Conservation (phyloP, 92 coral and sea anemone genomes). For the Epizoanthus scotinus region DNA sequence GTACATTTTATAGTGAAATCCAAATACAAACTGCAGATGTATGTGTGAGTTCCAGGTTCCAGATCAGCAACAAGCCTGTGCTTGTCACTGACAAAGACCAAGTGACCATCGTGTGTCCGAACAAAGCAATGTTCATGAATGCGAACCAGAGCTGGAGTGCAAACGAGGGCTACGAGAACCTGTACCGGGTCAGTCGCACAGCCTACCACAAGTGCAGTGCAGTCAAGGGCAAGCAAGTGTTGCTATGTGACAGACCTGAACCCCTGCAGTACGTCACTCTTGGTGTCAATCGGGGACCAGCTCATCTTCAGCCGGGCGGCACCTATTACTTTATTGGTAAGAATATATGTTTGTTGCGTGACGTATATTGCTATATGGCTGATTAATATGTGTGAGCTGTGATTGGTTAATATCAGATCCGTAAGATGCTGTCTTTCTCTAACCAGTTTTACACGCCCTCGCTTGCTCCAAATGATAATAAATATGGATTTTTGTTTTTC, state of each 20-base stretch:
- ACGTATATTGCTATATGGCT: not conserved
- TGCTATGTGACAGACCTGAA: conserved; percentile 35
- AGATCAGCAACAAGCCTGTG: not conserved
- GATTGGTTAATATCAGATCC: too few relatives aligned
- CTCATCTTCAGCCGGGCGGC: not conserved
- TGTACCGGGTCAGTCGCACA: conserved; percentile 3
- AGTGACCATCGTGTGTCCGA: conserved; percentile 30
- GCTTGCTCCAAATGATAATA: too few relatives aligned
- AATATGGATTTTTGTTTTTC: too few relatives aligned
- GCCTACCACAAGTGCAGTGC: conserved; percentile 21
- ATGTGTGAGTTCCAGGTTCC: conserved; percentile 8
- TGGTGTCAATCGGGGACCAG: not conserved
- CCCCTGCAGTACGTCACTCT: conserved; percentile 39
- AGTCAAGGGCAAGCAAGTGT: conserved; percentile 14
- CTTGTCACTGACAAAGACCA: not conserved
- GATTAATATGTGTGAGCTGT: too few relatives aligned
- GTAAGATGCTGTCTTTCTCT: too few relatives aligned
- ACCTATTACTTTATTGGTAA: conserved; percentile 24
- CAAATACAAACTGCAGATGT: not conserved
- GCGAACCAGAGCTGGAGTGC: conserved; percentile 24
- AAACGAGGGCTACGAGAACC: conserved; percentile 5
- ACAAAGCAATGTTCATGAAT: conserved; percentile 21
- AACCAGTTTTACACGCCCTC: too few relatives aligned
- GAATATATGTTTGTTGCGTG: not conserved
- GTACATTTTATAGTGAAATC: too few relatives aligned